These are phyloP conservation scores for Osedax fenrisi DNA, from an alignment of 2,888 invertebrate species.

Conservation along the genomic window DNA sequence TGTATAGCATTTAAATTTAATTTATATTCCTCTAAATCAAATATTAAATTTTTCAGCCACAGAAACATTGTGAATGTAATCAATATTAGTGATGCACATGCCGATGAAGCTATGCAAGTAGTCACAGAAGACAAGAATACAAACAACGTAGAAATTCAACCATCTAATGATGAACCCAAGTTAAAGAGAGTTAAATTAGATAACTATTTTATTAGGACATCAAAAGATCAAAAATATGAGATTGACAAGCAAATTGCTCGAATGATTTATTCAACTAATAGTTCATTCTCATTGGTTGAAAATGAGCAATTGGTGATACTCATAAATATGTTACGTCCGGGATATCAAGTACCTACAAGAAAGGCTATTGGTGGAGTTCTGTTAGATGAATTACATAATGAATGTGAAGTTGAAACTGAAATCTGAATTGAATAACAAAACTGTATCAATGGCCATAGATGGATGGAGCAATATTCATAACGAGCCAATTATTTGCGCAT, in stretches of 20 bases:
- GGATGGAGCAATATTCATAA: too few relatives aligned
- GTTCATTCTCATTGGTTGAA: constrained; percentile 4
- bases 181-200: background rate
- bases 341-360: background rate
- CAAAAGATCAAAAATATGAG: background rate
- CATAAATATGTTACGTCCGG: background rate
- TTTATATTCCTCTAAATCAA: too few relatives aligned
- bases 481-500: background rate
- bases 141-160: too few relatives aligned
- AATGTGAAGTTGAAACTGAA: background rate
- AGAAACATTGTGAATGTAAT: background rate
- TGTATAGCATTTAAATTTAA: too few relatives aligned
- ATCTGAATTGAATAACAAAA: background rate
- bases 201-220: background rate
- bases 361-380: background rate
- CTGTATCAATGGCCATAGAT: constrained; percentile 9
- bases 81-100: background rate
- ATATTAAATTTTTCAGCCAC: background rate
- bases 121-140: too few relatives aligned
- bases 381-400: background rate
- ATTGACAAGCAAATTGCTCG: background rate
- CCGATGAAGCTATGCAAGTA: too few relatives aligned
- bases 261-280: background rate
- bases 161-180: background rate
- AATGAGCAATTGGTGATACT: background rate